Evolutionary conservation across 2,797 vertebrate genomes (phyloP).

Genomic region (Gastrophryne carolinensis): DNA sequence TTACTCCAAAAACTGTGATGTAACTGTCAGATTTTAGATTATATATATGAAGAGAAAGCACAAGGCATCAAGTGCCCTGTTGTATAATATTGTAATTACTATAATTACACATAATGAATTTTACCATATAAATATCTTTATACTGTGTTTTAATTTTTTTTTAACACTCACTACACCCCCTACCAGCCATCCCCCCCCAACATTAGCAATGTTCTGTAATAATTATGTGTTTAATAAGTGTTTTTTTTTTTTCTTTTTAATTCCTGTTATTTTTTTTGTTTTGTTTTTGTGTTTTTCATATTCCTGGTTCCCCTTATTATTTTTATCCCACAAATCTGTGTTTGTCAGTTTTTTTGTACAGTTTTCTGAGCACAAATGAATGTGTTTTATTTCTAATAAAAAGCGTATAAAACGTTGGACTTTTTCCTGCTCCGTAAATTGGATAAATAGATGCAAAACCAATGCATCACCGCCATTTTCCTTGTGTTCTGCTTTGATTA

Average conservation of each 20-base stretch:
- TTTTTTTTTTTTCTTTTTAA: slow-evolving; percentile 65
- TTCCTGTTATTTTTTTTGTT: background rate
- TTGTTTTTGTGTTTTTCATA: slow-evolving; percentile 63
- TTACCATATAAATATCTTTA: slow-evolving; percentile 90
- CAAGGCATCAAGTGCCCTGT: slow-evolving; percentile 83
- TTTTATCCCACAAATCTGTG: slow-evolving; percentile 36
- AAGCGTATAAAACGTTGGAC: slow-evolving; percentile 58
- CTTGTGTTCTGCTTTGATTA: too few relatives aligned
- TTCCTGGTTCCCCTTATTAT: slow-evolving; percentile 14
- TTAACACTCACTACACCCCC: slow-evolving; percentile 44
- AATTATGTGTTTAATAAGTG: slow-evolving; percentile 64
- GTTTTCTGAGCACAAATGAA: slow-evolving; percentile 97
- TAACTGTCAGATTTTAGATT: slow-evolving; percentile 68
- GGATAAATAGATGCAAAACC: too few relatives aligned
- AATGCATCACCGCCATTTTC: too few relatives aligned
- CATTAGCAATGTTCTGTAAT: slow-evolving; percentile 60
- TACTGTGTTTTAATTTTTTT: slow-evolving; percentile 82
- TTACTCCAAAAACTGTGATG: slow-evolving; percentile 73
- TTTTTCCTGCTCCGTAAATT: slow-evolving; percentile 35
- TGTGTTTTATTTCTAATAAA: slow-evolving; percentile 98
- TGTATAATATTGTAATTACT: slow-evolving; percentile 92
- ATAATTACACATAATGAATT: slow-evolving; percentile 89
- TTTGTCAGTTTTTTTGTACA: slow-evolving; percentile 81
- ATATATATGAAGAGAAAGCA: slow-evolving; percentile 80
- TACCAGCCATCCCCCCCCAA: slow-evolving; percentile 23